Evolutionary conservation across 2,888 invertebrate genomes (phyloP).

Genomic region (Xanthia icteritia): DNA sequence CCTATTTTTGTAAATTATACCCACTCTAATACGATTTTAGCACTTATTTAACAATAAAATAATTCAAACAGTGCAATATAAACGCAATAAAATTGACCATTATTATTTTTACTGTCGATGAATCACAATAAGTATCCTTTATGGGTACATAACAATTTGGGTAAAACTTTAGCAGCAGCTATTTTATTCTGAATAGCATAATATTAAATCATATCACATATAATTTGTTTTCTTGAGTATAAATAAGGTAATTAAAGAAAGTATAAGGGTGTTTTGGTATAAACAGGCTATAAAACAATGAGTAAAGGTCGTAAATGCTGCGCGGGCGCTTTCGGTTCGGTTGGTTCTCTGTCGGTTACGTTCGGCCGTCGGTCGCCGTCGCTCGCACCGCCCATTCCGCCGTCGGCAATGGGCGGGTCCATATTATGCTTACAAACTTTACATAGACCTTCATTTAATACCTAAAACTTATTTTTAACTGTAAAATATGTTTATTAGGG

Average conservation of each 20-base stretch:
- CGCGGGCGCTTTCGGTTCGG: constrained; percentile 49
- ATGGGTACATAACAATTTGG: constrained; percentile 60
- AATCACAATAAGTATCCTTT: constrained; percentile 70
- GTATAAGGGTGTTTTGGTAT: constrained; percentile 65
- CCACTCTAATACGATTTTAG: constrained; percentile 57
- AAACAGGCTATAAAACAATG: constrained; percentile 72
- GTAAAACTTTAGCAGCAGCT: constrained; percentile 44
- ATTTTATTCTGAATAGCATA: constrained; percentile 13
- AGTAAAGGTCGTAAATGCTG: constrained; percentile 64
- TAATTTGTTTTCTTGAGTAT: constrained; percentile 32
- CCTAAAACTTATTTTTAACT: constrained; percentile 34
- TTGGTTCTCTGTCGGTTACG: constrained; percentile 45
- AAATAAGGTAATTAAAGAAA: constrained; percentile 62
- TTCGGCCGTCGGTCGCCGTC: constrained; percentile 56
- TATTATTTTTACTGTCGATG: constrained; percentile 76
- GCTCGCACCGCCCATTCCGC: constrained; percentile 60
- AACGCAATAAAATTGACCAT: constrained; percentile 76
- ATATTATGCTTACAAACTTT: constrained; percentile 21
- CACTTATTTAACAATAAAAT: constrained; percentile 71
- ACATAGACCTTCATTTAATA: constrained; percentile 42
- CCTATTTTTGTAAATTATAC: constrained; percentile 67
- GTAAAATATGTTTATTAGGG: constrained; percentile 14
- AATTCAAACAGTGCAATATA: constrained; percentile 70
- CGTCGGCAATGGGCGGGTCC: constrained; percentile 64
- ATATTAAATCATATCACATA: constrained; percentile 19